Conservation (phyloP, 2,113 vertebrate species). For the Trachemys scripta region DNA sequence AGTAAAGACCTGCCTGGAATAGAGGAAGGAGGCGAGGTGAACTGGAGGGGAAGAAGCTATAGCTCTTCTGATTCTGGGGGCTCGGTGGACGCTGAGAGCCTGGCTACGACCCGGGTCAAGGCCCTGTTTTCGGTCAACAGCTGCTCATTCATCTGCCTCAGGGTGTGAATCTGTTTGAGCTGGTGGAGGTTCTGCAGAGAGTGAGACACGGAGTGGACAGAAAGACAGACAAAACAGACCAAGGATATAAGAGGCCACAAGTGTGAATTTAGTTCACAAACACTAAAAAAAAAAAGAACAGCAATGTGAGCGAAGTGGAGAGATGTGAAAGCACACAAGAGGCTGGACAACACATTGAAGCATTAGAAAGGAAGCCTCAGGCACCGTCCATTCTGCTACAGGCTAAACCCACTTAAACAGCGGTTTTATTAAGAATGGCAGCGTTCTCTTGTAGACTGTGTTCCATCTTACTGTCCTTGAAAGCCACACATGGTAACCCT, state of each 20-base stretch:
- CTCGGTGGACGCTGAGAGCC: conserved; percentile 87
- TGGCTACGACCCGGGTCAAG: conserved; percentile 91
- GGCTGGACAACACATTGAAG: neutral
- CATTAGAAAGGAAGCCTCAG: neutral
- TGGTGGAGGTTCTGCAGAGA: conserved; percentile 91
- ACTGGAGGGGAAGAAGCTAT: conserved; percentile 82
- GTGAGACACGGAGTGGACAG: conserved; percentile 76
- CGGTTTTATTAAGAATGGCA: neutral
- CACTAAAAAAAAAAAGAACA: conserved; percentile 53
- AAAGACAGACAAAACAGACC: conserved; percentile 74
- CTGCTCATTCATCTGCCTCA: conserved; percentile 91
- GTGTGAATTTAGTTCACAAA: conserved; percentile 63
- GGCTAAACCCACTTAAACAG: neutral
- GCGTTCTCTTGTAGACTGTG: neutral
- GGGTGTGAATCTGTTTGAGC: conserved; percentile 90
- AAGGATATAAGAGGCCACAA: conserved; percentile 70
- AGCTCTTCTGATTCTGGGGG: conserved; percentile 92
- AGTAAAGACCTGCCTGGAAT: conserved; percentile 79
- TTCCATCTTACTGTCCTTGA: neutral
- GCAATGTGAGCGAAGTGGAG: conserved; percentile 10
- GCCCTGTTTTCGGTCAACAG: conserved; percentile 96
- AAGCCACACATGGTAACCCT: neutral
- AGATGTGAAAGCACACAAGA: neutral
- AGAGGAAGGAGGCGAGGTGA: conserved; percentile 78
- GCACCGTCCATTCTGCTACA: neutral